phyloP scores from a whole-genome alignment of 2,888 invertebrate species.

The Colostygia pectinataria region DNA sequence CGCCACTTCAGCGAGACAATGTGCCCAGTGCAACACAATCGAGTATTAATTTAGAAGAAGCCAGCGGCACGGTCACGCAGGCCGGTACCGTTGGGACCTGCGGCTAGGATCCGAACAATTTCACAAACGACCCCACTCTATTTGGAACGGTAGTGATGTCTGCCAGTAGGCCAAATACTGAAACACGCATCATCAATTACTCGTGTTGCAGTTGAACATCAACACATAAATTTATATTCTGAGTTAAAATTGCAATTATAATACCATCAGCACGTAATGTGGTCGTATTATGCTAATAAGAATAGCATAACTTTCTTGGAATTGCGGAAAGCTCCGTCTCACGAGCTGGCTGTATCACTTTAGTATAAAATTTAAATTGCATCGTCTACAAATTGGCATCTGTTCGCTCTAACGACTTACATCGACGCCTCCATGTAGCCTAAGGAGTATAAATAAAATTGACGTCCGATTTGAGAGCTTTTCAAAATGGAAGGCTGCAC shows the following conservation, averaged over 20 bases:
- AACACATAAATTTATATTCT: conserved; percentile 25
- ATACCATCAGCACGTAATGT: conserved; percentile 44
- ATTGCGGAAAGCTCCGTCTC: conserved; percentile 40
- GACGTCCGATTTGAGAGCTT: conserved; percentile 43
- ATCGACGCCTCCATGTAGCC: conserved; percentile 45
- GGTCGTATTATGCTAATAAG: conserved; percentile 43
- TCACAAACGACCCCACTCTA: conserved; percentile 57
- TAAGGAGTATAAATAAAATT: conserved; percentile 47
- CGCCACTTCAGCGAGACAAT: conserved; percentile 56
- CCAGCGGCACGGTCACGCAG: conserved; percentile 70
- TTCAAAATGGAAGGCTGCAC: conserved; percentile 35
- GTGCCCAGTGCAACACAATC: conserved; percentile 61
- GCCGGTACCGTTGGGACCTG: conserved; percentile 62
- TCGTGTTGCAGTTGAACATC: conserved; percentile 11
- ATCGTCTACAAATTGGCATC: conserved; percentile 48
- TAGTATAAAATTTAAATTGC: conserved; percentile 42
- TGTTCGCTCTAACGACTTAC: conserved; percentile 43
- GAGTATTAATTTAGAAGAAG: conserved; percentile 68
- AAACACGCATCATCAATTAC: conserved; percentile 31
- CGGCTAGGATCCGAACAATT: conserved; percentile 63
- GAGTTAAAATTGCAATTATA: conserved; percentile 46
- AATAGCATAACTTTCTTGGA: conserved; percentile 40
- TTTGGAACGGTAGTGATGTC: conserved; percentile 59
- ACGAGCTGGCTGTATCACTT: conserved; percentile 40
- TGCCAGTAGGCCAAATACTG: conserved; percentile 48